Evolutionary conservation across 2,797 vertebrate species (phyloP).

Genomic region (Furcifer pardalis): DNA sequence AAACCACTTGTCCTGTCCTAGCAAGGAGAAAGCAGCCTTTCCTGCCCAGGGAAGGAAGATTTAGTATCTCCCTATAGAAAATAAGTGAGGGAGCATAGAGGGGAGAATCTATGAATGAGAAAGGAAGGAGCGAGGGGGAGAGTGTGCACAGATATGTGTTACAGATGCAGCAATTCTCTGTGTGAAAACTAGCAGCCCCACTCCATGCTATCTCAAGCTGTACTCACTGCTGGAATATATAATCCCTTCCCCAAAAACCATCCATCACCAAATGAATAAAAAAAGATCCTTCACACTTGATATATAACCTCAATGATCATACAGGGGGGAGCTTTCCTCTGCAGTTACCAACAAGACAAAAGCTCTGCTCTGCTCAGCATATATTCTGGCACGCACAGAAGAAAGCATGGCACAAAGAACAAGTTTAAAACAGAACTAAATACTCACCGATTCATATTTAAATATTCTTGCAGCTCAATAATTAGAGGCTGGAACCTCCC

Average conservation of each 20-base stretch:
- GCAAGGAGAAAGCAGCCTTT: not conserved
- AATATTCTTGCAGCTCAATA: slow-evolving; percentile 50
- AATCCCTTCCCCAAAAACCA: not conserved
- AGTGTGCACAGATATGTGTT: not conserved
- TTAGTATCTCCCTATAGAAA: not conserved
- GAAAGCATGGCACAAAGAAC: not conserved
- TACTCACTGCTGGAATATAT: not conserved
- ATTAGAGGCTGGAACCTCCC: slow-evolving; percentile 44
- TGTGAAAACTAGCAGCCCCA: not conserved
- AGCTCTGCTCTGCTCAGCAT: not conserved
- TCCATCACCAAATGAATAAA: not conserved
- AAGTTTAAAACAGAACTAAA: not conserved
- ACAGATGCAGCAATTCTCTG: not conserved
- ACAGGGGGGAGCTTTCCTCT: not conserved
- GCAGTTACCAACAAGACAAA: not conserved
- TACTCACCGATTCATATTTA: slow-evolving; percentile 60
- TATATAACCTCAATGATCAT: not conserved
- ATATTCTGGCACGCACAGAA: not conserved
- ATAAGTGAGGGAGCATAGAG: not conserved
- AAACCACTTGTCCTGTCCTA: not conserved
- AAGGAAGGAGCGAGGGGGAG: too few species aligned
- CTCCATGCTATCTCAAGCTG: not conserved
- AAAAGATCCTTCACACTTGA: not conserved
- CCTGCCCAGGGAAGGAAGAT: not conserved
- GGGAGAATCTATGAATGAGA: too few species aligned